These are phyloP conservation scores for Numenius phaeopus DNA, from an alignment of 2,797 vertebrate species.

Conservation along the genomic window DNA sequence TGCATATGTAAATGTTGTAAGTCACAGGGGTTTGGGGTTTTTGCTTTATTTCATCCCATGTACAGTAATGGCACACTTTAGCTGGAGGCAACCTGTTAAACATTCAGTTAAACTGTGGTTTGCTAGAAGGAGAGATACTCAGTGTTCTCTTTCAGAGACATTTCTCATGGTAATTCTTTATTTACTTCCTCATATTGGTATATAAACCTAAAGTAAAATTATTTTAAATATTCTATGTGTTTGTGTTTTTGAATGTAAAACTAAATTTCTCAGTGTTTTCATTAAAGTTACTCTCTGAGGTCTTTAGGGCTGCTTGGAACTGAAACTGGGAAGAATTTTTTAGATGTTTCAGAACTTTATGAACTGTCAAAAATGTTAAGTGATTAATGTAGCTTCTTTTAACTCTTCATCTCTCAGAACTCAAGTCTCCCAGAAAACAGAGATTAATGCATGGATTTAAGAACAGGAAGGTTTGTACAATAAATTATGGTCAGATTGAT, in stretches of 20 bases:
- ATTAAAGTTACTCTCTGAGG: background rate
- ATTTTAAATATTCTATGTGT: background rate
- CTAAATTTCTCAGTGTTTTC: background rate
- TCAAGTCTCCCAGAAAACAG: background rate
- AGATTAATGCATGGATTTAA: background rate
- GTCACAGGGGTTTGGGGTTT: fast-evolving
- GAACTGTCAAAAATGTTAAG: background rate
- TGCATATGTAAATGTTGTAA: background rate
- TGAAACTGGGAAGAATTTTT: background rate
- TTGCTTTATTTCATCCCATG: background rate
- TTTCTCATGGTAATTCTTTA: background rate
- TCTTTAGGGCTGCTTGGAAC: background rate
- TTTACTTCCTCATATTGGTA: background rate
- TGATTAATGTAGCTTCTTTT: background rate
- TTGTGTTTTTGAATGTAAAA: background rate
- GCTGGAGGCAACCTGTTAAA: background rate
- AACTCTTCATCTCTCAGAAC: background rate
- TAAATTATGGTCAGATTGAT: background rate
- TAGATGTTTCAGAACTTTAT: background rate
- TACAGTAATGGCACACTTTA: background rate
- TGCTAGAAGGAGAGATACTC: background rate
- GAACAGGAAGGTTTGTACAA: background rate
- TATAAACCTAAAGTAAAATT: background rate
- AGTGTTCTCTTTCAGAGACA: background rate
- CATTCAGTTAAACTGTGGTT: background rate